A percentile compares a stretch with the other conserved stretches of the same genome.
These are phyloP conservation scores for Drosophila setosimentum DNA, from an alignment of 2,888 invertebrate species.

Conservation along the genomic window DNA sequence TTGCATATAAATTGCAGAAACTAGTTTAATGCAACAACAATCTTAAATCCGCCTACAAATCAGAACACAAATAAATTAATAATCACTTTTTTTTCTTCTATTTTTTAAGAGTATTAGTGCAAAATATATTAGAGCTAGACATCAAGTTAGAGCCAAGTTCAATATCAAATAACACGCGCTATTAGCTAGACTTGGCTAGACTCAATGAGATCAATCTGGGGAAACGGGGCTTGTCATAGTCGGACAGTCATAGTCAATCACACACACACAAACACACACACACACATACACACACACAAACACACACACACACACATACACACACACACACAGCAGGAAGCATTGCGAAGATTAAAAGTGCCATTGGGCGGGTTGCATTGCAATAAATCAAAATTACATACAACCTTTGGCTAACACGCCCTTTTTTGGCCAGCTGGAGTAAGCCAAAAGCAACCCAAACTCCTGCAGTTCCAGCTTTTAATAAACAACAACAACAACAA, in stretches of 20 bases:
- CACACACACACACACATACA: not conserved
- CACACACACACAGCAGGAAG: constrained; percentile 61
- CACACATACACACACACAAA: not conserved
- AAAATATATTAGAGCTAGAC: constrained; percentile 37
- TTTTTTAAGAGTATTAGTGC: constrained; percentile 29
- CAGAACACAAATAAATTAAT: constrained; percentile 70
- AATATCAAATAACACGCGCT: constrained; percentile 72
- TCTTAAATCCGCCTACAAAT: constrained; percentile 59
- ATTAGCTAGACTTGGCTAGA: constrained; percentile 26
- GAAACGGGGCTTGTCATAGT: constrained; percentile 55
- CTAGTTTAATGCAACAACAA: constrained; percentile 47
- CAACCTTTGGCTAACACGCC: constrained; percentile 64
- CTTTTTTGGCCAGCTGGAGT: constrained; percentile 49
- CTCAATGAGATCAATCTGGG: constrained; percentile 58
- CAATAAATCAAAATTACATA: constrained; percentile 67
- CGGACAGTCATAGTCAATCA: constrained; percentile 17
- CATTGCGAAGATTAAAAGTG: constrained; percentile 43
- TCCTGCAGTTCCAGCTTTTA: constrained; percentile 47
- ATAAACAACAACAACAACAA: constrained; percentile 41
- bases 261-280: constrained; percentile 8
- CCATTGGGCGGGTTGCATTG: constrained; percentile 29
- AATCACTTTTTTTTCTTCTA: constrained; percentile 33
- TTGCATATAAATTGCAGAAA: constrained; percentile 58
- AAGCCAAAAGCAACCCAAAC: constrained; percentile 19
- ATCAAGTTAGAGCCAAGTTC: constrained; percentile 67